Evolutionary conservation across 2,113 vertebrate species (phyloP).

Genomic region (Verasper variegatus): DNA sequence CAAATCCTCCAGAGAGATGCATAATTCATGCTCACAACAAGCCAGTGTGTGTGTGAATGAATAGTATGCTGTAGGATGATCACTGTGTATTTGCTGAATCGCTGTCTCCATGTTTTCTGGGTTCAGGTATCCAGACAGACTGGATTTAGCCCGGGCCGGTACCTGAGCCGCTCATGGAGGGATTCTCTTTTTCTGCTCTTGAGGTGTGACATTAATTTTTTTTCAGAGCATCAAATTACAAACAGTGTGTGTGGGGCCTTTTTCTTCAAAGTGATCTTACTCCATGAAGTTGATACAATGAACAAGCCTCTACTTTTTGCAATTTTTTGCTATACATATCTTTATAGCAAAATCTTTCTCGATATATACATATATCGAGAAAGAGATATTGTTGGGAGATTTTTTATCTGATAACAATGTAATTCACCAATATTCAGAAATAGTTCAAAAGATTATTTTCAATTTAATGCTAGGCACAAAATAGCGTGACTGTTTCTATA

Average conservation of each 20-base stretch:
- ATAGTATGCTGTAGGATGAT: constrained; percentile 64
- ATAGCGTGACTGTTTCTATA: neutral
- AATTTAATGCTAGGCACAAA: neutral
- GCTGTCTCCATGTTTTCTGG: constrained; percentile 55
- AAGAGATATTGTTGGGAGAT: too few relatives aligned
- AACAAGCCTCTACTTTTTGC: too few relatives aligned
- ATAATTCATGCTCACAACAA: constrained; percentile 79
- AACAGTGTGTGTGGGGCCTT: too few relatives aligned
- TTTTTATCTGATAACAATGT: neutral
- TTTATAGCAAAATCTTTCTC: too few relatives aligned
- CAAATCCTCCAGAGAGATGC: constrained; percentile 75
- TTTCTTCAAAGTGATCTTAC: too few relatives aligned
- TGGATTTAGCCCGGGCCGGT: constrained; percentile 67
- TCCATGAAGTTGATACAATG: too few relatives aligned
- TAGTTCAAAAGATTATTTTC: too few relatives aligned
- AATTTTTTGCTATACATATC: too few relatives aligned
- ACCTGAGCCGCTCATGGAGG: constrained; percentile 35
- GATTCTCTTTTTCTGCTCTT: constrained; percentile 30
- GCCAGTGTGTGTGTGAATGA: constrained; percentile 5
- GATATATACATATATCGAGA: too few relatives aligned
- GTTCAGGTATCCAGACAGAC: constrained; percentile 51
- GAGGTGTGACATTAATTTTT: constrained; percentile 30
- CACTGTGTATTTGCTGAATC: constrained; percentile 69
- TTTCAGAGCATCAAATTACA: constrained; percentile 9
- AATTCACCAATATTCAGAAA: too few relatives aligned